Evolutionary conservation across 2,113 vertebrate species (phyloP).

Genomic region (Labrus mixtus): DNA sequence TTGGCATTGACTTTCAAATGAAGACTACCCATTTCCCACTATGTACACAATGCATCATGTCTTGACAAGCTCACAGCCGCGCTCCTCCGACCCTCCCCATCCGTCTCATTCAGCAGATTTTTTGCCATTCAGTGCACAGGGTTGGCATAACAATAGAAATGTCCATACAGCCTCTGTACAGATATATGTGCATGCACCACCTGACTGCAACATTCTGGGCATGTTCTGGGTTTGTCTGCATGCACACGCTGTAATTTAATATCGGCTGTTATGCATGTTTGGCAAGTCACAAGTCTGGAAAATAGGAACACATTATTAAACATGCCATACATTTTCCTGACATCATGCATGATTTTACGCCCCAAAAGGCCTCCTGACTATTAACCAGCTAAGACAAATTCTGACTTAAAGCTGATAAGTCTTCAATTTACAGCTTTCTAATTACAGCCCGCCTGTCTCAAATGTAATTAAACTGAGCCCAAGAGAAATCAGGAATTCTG

Average conservation of each 20-base stretch:
- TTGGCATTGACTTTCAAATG: constrained; percentile 83
- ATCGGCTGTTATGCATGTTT: constrained; percentile 32
- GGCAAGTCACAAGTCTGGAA: constrained; percentile 44
- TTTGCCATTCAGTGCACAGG: constrained; percentile 28
- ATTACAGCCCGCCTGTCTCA: constrained; percentile 44
- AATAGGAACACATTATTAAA: constrained; percentile 52
- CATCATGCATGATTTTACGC: constrained; percentile 18
- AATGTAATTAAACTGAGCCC: constrained; percentile 51
- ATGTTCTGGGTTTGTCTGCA: constrained; percentile 1
- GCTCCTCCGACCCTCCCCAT: background rate
- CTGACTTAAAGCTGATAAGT: constrained; percentile 53
- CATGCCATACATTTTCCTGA: constrained; percentile 32
- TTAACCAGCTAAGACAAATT: constrained; percentile 34
- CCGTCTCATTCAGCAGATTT: constrained; percentile 61
- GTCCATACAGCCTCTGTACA: constrained; percentile 3
- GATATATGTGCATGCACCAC: background rate
- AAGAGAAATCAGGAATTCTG: constrained; percentile 31
- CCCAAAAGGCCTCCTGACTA: constrained; percentile 7
- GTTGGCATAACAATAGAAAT: constrained; percentile 27
- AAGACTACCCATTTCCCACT: constrained; percentile 72
- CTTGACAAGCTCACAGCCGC: constrained; percentile 64
- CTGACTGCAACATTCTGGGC: background rate
- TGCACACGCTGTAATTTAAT: constrained; percentile 29
- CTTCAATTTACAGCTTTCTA: constrained; percentile 53
- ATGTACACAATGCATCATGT: constrained; percentile 75